Evolutionary conservation across 2,888 invertebrate genomes (phyloP), one percentile per base, ranked within the genome.

Genomic region (Chesias legatella): DNA sequence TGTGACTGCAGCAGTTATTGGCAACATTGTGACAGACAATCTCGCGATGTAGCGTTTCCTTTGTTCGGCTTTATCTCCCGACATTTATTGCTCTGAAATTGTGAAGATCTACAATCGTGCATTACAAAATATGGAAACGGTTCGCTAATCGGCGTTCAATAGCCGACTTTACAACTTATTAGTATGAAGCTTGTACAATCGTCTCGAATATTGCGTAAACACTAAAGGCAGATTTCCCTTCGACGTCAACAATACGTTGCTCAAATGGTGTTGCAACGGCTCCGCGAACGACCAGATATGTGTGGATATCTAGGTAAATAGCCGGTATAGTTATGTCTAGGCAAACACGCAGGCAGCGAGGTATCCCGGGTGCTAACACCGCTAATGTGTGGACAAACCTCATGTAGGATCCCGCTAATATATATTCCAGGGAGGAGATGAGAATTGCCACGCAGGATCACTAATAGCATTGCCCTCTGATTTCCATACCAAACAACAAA

Each of bases 351-450:
- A 78, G 77, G 77, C 75, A 80, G 81, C 73, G 48, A 48, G 46
- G 49, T 54, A 58, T 73, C 74, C 78, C 69, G 73, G 79, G 76
- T 66, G 86, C 82, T 88, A 86, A 88, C 72, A 69, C 73, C 54
- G 80, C 80, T 88, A 88, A 88, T 85, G 79, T 78, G 78, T 80
- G 78, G 80, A 86, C 86, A 84, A 79, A 81, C 60, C 72, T 84
- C 85, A 85, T 84, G 86, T 86, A 82, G 69, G 65, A 64, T 71
- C 73, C 71, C 63, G 85, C 86, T 88, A 88, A 88, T 86, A 81
- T 79, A 81, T 67, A 69, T 84, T 85, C 85, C 79, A 74, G 83
- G 85, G 80, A 82, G 67, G 56, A 66, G 68, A 67, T 67, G 66
- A 75, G 68, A 75, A 79, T 69, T 73, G 28, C 35, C 45, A 36